These are phyloP conservation scores for Saturnia pavonia DNA, from an alignment of 2,888 invertebrate genomes.

Conservation along the genomic window DNA sequence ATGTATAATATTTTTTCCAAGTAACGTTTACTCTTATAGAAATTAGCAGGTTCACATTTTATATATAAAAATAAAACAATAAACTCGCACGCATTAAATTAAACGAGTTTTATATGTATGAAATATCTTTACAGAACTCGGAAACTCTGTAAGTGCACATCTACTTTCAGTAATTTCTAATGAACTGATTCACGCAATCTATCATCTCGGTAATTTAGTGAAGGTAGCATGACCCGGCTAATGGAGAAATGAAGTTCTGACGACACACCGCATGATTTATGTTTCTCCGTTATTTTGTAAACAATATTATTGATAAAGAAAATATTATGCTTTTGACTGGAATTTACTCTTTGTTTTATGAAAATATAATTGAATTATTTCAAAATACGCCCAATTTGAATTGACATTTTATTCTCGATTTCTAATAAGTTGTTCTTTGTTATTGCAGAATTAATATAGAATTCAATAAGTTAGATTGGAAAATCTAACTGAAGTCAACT, in stretches of 20 bases:
- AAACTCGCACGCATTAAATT: neutral
- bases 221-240: constrained; percentile 49
- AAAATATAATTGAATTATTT: neutral
- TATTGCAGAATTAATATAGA: too few species aligned
- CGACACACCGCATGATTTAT: constrained; percentile 43
- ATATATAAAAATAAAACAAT: too few species aligned
- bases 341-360: neutral
- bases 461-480: too few species aligned
- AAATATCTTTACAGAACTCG: constrained; percentile 14
- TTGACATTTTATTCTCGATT: too few species aligned
- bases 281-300: constrained; percentile 26
- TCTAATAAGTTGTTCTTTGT: too few species aligned
- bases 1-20: too few species aligned
- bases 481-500: too few species aligned
- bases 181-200: constrained; percentile 44
- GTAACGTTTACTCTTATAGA: too few species aligned
- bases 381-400: too few species aligned
- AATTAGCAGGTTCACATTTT: too few species aligned
- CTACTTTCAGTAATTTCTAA: constrained; percentile 40
- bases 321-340: neutral
- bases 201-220: constrained; percentile 52
- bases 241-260: constrained; percentile 53
- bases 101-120: neutral
- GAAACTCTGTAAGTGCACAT: constrained; percentile 27
- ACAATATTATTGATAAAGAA: neutral